Base-by-base conservation (phyloP, 2,888 invertebrate genomes). In the Dioctria rufipes region DNA sequence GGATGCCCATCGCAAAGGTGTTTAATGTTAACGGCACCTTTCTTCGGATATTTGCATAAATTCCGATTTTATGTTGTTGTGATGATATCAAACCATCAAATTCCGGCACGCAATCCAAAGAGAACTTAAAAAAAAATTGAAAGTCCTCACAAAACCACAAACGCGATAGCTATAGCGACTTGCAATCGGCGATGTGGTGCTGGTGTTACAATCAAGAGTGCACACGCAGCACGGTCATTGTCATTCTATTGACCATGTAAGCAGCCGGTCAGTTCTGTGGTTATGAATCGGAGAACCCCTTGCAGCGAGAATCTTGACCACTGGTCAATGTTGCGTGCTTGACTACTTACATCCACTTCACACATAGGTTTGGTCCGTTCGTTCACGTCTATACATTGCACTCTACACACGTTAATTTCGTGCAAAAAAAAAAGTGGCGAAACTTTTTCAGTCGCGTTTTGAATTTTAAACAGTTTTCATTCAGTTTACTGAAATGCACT, bases 31-130 rank as follows among this genome's bases (percentile, higher is more conserved):
- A 73, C 58, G 73, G 73, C 58, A 58, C 58, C 73, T 73, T 60
- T 73, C 60, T 58, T 73, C 40, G 58, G 42, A 42, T 73, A 73
- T 73, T 73, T 60, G 73, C 73, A 73, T 73, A 73, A 73, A 73
- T 42, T 73, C 58, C 58, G 25, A 58, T 13, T 42, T 73, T 58
- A 58, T 58, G 58, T 25, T 60, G 25, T 25, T 25, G 25, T 25
- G 25, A 25, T 25, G 73, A 73, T 73, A 73, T 58, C 58, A 60
- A 73, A 69, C 25, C 73, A 73, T 73, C 73, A 60, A 73, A 73
- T 73, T 60, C 73, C 73, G 73, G 11, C 73, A 73, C 73, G 73
- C 58, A 73, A 73, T 73, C 51, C 40, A 11, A 2, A 25, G 6
- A 73, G 60, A 73, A 60, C 54, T 25, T 25, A 25, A 25, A 25